phyloP scores from a whole-genome alignment of 2,113 vertebrate genomes.

The Bos javanicus region DNA sequence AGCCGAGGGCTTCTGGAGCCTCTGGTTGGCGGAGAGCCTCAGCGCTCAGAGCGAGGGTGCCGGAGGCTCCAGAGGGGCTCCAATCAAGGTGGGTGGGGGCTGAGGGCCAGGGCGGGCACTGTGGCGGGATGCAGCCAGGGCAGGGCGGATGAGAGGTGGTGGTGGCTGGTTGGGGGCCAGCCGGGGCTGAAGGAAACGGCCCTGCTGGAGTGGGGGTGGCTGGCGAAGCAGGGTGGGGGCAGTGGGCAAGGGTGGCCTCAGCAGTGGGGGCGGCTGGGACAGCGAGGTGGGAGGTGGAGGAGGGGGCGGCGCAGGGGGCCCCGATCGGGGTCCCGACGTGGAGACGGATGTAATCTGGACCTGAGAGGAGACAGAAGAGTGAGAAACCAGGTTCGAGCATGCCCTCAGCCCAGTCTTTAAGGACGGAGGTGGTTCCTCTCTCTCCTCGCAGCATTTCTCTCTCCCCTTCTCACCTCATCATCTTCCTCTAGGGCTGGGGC shows the following conservation, averaged over 20 bases:
- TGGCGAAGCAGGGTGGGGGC: conserved; percentile 90
- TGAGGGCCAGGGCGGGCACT: conserved; percentile 72
- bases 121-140: conserved; percentile 76
- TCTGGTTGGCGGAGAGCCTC: neutral
- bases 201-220: conserved; percentile 90
- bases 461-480: conserved; percentile 80
- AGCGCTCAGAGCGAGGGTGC: conserved; percentile 72
- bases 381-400: accelerated
- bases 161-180: conserved; percentile 86
- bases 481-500: conserved; percentile 78
- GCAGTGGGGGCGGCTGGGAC: conserved; percentile 89
- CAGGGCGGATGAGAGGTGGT: conserved; percentile 89
- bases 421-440: neutral
- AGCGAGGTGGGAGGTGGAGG: conserved; percentile 80
- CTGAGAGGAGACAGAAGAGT: conserved; percentile 60
- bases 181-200: conserved; percentile 87
- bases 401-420: neutral
- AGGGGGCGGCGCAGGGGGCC: conserved; percentile 56
- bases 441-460: neutral
- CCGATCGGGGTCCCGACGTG: conserved; percentile 75
- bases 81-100: conserved; percentile 85
- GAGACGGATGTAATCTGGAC: conserved; percentile 82
- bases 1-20: neutral
- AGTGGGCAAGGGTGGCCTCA: conserved; percentile 87
- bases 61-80: conserved; percentile 85